Conservation (phyloP, 2,797 vertebrate genomes). For the Trachops cirrhosus region DNA sequence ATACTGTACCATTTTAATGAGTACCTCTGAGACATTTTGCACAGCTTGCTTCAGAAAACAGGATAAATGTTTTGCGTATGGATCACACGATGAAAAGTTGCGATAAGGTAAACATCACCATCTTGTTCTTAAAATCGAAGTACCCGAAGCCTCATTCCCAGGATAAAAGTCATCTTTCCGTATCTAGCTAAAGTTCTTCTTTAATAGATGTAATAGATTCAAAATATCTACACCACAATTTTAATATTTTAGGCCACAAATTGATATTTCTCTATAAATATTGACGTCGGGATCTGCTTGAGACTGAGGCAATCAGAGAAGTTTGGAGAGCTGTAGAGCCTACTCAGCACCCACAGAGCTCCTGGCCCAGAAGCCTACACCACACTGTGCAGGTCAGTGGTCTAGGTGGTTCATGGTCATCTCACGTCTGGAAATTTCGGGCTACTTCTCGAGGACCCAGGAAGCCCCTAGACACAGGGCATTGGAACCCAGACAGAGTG, state of each 20-base stretch:
- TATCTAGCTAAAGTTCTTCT: not conserved
- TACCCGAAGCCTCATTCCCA: not conserved
- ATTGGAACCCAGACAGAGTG: not conserved
- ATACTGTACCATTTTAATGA: not conserved
- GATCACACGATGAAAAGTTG: not conserved
- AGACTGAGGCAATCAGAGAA: not conserved
- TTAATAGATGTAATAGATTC: not conserved
- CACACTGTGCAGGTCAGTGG: not conserved
- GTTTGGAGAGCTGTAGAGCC: not conserved
- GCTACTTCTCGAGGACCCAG: not conserved
- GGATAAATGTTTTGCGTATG: not conserved
- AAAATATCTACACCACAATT: not conserved
- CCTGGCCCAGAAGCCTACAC: not conserved
- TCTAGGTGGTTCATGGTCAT: not conserved
- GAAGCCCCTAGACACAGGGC: not conserved
- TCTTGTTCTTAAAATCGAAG: not conserved
- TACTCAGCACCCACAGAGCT: rapidly evolving
- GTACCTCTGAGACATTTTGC: not conserved
- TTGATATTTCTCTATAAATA: not conserved
- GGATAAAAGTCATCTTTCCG: not conserved
- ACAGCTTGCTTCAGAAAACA: not conserved
- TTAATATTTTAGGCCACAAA: not conserved
- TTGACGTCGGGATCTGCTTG: rapidly evolving
- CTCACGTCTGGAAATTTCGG: not conserved
- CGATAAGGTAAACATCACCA: not conserved